Percentiles rank a stretch among this genome's conserved stretches.
phyloP scores from a whole-genome alignment of 64 coral and sea anemone genomes.

The Platygyra sinensis region DNA sequence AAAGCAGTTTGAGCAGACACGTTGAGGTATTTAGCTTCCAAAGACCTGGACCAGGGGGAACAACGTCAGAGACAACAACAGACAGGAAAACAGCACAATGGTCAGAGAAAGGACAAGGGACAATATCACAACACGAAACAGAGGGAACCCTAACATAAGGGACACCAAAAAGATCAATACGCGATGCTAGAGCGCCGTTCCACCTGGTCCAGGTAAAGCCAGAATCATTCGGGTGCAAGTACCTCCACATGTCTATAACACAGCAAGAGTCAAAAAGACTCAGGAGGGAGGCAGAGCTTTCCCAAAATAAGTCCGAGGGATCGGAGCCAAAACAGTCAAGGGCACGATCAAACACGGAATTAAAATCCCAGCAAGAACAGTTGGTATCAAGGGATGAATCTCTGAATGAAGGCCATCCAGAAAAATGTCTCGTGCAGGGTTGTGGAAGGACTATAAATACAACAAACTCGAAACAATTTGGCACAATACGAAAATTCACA shows the following conservation, averaged over 20 bases:
- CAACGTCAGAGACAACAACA: constrained; percentile 8
- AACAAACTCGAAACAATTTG: neutral
- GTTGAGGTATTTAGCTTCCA: neutral
- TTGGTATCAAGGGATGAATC: constrained; percentile 1
- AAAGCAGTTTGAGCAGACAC: too few species aligned
- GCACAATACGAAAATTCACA: neutral
- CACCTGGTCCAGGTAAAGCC: constrained; percentile 36
- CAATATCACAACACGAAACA: neutral
- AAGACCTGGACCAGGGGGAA: neutral
- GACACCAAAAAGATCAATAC: constrained; percentile 38
- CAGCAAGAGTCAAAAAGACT: neutral
- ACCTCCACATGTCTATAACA: neutral
- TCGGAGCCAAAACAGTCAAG: neutral
- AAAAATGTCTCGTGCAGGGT: neutral
- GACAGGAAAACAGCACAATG: neutral
- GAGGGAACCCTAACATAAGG: neutral
- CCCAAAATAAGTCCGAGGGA: neutral
- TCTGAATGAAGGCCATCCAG: neutral
- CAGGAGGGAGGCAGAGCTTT: neutral
- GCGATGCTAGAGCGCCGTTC: constrained; percentile 5
- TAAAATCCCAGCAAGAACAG: constrained; percentile 26
- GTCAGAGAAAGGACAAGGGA: constrained; percentile 40
- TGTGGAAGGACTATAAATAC: constrained; percentile 36
- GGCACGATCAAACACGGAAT: constrained; percentile 28
- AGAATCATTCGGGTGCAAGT: neutral